phyloP scores from a whole-genome alignment of 2,113 vertebrate genomes.

The Misgurnus mizolepis region DNA sequence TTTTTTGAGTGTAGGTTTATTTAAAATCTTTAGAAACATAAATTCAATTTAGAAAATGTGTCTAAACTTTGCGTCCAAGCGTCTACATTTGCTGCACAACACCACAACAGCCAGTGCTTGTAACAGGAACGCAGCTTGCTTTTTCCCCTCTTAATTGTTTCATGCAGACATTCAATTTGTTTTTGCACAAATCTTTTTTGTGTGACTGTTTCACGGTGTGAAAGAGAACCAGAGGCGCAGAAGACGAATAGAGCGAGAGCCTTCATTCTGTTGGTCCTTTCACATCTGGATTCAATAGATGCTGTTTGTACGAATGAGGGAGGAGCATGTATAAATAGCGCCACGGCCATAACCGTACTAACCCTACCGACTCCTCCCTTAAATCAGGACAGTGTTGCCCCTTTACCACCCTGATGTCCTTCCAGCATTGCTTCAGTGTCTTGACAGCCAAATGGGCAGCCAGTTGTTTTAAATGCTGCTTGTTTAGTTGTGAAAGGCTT shows the following conservation, averaged over 20 bases:
- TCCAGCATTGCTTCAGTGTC: neutral
- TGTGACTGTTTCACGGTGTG: neutral
- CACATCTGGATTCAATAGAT: conserved; percentile 79
- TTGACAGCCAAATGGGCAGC: conserved; percentile 20
- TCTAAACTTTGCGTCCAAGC: too few species aligned
- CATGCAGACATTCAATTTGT: neutral
- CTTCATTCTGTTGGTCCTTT: conserved; percentile 57
- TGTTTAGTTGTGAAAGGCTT: conserved; percentile 39
- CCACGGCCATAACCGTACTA: conserved; percentile 68
- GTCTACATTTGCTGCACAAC: neutral
- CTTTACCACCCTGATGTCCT: conserved; percentile 4
- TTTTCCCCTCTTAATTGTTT: neutral
- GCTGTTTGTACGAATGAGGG: conserved; percentile 68
- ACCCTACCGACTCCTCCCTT: conserved; percentile 47
- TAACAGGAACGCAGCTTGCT: neutral
- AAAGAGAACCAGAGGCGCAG: conserved; percentile 2
- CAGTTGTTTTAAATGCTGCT: conserved; percentile 57
- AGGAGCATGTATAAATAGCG: conserved; percentile 75
- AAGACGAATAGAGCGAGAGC: conserved; percentile 15
- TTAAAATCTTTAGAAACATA: too few species aligned
- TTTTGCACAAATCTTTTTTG: conserved; percentile 27
- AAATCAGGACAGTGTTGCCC: conserved; percentile 3
- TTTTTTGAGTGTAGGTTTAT: too few species aligned
- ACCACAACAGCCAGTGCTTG: neutral
- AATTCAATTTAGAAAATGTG: too few species aligned